phyloP scores from a whole-genome alignment of 1,140 invertebrate species.

The Stegodyphus dumicola region DNA sequence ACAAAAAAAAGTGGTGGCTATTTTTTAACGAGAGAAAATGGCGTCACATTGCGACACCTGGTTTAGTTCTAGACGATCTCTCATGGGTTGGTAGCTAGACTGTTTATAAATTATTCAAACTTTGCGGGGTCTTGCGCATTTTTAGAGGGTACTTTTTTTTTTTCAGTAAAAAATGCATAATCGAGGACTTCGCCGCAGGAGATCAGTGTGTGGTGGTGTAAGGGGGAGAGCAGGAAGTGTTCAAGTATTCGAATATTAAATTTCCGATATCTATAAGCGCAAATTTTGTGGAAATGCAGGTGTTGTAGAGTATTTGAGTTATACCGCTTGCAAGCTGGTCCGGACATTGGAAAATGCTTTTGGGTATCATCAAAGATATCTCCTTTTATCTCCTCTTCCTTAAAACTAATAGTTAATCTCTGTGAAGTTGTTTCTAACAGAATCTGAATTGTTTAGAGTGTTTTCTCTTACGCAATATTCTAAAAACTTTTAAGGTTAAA shows the following conservation, averaged over 20 bases:
- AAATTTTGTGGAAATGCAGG: constrained; percentile 15
- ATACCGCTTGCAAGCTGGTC: no score
- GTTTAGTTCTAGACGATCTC: constrained; percentile 18
- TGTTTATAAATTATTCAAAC: constrained; percentile 56
- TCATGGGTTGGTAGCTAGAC: background rate
- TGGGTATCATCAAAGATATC: no score
- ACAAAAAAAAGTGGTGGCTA: background rate
- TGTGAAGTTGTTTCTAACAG: no score
- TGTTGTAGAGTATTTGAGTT: background rate
- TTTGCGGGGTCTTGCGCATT: constrained; percentile 7
- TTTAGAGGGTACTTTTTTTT: background rate
- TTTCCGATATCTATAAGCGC: constrained; percentile 38
- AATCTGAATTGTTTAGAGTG: no score
- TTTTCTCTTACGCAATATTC: no score
- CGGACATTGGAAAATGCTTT: no score
- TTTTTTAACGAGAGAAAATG: constrained; percentile 54
- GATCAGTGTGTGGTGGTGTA: background rate
- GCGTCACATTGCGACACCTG: constrained; percentile 22
- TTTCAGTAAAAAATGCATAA: constrained; percentile 27
- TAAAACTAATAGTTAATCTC: no score
- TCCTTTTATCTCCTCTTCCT: no score
- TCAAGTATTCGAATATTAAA: constrained; percentile 41
- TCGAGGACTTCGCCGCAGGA: background rate
- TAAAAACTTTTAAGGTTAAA: no score
- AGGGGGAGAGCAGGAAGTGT: background rate